Evolutionary conservation across 2,797 vertebrate genomes (phyloP), one percentile per base, ranked within the genome.

Genomic region (Acipenser oxyrinchus): DNA sequence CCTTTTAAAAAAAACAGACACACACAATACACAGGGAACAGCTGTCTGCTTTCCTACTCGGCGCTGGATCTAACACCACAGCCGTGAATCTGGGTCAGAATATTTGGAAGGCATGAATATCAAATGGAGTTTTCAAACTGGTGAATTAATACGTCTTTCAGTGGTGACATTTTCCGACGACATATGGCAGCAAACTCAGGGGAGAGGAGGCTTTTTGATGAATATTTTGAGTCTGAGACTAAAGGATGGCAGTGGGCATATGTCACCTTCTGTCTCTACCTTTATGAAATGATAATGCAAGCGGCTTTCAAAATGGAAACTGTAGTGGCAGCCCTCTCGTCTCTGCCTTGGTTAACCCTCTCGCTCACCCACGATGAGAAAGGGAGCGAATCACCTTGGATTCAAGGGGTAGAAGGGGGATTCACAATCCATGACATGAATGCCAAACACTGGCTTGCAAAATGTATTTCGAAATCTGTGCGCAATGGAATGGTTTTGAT

Each of bases 141-240:
- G 89, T 92, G 93, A 96, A 93, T 94, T 93, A 93, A 92, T 93
- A 91, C 93, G 91, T 93, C 92, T 95, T 94, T 94, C 91, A 91
- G 89, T 88, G 92, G 90, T 97, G 95, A 96, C 94, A 96, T 96
- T 97, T 96, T 94, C 90, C 88, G 82, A 86, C 76, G 84, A 89
- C 93, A 95, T 96, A 95, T 94, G 93, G 93, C 86, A 88, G 86
- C 72, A 81, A 89, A 89, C 95, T 96, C 93, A 93, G 88, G 93
- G 95, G 92, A 98, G 88, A 88, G 86, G 84, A 88, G 83, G 87
- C 88, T 93, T 95, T 95, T 94, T 95, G 94, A 97, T 96, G 91
- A 93, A 93, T 93, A 92, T 88, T 91, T 89, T 91, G 88, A 93
- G 87, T 94, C 89, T 88, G 83, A 91, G 90, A 91, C 86, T 83